These are phyloP conservation scores for Rhea pennata DNA, from an alignment of 2,113 vertebrate species.

Conservation along the genomic window DNA sequence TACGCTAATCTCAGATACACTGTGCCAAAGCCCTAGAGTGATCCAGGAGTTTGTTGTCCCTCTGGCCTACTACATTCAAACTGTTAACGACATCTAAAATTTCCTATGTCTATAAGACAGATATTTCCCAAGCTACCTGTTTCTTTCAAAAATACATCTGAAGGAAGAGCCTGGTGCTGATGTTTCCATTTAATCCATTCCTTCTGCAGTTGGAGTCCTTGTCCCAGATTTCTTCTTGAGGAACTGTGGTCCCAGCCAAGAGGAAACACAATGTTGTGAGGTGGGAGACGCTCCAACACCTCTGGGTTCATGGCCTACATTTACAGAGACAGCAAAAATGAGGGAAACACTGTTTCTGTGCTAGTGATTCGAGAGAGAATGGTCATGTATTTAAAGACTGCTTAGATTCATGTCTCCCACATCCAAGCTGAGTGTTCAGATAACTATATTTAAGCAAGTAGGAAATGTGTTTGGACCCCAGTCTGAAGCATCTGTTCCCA, in stretches of 20 bases:
- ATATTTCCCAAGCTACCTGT: background rate
- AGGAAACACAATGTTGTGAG: background rate
- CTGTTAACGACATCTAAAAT: background rate
- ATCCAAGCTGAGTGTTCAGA: background rate
- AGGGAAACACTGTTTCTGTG: background rate
- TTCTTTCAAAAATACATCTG: background rate
- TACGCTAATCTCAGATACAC: background rate
- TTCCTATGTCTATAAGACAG: background rate
- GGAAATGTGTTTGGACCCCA: background rate
- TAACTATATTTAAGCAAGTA: background rate
- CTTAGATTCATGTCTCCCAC: background rate
- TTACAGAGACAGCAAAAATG: background rate
- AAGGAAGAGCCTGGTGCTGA: background rate
- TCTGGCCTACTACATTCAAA: background rate
- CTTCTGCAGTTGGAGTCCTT: background rate
- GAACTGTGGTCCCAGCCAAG: background rate
- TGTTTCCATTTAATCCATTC: background rate
- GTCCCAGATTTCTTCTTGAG: background rate
- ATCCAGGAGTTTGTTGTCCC: background rate
- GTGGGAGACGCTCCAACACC: background rate
- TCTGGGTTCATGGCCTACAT: background rate
- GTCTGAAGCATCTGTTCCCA: background rate
- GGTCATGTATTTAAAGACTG: background rate
- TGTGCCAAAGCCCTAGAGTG: background rate
- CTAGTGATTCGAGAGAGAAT: background rate